Evolutionary conservation across 2,888 invertebrate species (phyloP), one percentile per base, ranked within the genome.

Genomic region (Cyclophora albipunctata): DNA sequence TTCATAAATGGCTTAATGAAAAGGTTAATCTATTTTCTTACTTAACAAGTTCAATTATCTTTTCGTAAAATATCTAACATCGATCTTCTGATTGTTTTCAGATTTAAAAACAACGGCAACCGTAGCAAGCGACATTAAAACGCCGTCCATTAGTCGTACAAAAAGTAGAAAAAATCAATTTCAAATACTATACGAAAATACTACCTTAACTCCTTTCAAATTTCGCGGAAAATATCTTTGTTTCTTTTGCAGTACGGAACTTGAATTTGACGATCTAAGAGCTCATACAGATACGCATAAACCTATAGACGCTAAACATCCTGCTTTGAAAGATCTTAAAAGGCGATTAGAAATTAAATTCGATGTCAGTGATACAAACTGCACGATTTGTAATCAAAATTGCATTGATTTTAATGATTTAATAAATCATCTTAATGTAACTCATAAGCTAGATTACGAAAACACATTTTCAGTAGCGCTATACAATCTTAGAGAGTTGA

Each of bases 131-230:
- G 20, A 20, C 20, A 37, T 2, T 37, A 37, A 5, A 37, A 37
- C 37, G 37, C 37, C 37, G 2, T 4, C 59, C 64, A 51, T 59
- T 54, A 66, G 60, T 62, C 62, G 58, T 53, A 67, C 61, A 60
- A 63, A 59, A 58, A 52, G 63, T 54, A 67, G 69, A 51, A 60
- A 62, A 51, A 55, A 50, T 59, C 84, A 84, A 60, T 80, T 85
- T 51, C 70, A 72, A 61, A 75, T 75, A 51, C 60, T 86, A 44
- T 81, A 86, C 76, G 84, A 84, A 78, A 78, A 83, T 60, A 84
- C 86, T 2, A 69, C 84, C 1, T 59, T 85, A 42, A 70, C 83
- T 54, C 86, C 86, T 2, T 85, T 86, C 66, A 85, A 85, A 71
- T 83, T 78, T 76, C 73, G 82, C 1, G 76, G 78, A 1, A 82